phyloP scores from a whole-genome alignment of 2,113 vertebrate genomes.

The Oncorhynchus kisutch region DNA sequence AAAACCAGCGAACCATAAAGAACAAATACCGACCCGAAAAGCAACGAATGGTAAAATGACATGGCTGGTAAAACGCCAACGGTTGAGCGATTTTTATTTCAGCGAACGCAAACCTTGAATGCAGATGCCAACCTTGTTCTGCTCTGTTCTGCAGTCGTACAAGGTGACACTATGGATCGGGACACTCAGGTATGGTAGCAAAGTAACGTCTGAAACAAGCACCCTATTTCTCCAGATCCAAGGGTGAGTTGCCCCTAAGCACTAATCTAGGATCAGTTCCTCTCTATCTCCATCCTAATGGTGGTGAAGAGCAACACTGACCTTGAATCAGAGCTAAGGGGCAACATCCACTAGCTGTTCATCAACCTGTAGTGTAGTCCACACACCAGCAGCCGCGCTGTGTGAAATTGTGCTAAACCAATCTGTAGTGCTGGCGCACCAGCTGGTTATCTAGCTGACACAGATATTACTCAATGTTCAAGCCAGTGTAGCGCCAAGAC shows the following conservation, averaged over 20 bases:
- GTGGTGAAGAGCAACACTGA: slow-evolving; percentile 59
- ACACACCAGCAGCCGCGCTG: not conserved
- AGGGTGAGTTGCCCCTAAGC: slow-evolving; percentile 15
- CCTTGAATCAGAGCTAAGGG: slow-evolving; percentile 61
- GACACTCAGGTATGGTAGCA: not conserved
- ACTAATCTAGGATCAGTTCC: slow-evolving; percentile 11
- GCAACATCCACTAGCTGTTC: slow-evolving; percentile 1
- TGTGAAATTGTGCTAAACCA: not conserved
- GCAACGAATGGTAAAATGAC: not conserved
- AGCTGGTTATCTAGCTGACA: not conserved
- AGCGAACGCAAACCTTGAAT: slow-evolving; percentile 26
- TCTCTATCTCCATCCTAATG: slow-evolving; percentile 17
- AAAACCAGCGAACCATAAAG: not conserved
- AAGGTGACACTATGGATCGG: slow-evolving; percentile 64
- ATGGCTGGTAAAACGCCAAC: not conserved
- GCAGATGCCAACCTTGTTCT: slow-evolving; percentile 52
- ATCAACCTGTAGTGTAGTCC: not conserved
- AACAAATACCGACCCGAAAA: not conserved
- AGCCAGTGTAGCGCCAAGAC: not conserved
- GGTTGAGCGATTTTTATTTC: not conserved
- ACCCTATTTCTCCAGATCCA: slow-evolving; percentile 22
- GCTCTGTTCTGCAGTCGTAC: slow-evolving; percentile 54
- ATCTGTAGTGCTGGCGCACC: not conserved
- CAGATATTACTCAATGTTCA: not conserved
- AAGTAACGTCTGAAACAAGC: too few relatives aligned